phyloP scores from a whole-genome alignment of 2,888 invertebrate species.

The Parnassius apollo region DNA sequence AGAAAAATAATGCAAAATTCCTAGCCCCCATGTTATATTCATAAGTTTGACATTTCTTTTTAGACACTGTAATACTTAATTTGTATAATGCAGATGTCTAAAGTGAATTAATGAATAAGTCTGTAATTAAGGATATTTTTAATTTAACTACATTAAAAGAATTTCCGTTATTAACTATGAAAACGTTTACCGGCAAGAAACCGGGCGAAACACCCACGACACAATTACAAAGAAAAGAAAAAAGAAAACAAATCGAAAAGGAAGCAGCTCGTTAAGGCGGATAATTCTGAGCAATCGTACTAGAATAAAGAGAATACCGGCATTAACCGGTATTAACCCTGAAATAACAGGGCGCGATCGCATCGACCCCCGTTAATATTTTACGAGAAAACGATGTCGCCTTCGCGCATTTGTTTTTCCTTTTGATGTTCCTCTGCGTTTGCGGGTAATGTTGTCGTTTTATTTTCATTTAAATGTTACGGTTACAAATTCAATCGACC shows the following conservation, averaged over 20 bases:
- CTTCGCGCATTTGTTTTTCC: slow-evolving; percentile 71
- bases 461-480: slow-evolving; percentile 53
- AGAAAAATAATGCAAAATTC: too few relatives aligned
- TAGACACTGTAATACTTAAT: not conserved
- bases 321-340: slow-evolving; percentile 69
- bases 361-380: slow-evolving; percentile 66
- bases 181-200: slow-evolving; percentile 16
- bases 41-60: too few relatives aligned
- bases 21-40: too few relatives aligned
- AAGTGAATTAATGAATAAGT: not conserved
- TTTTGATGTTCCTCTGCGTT: slow-evolving; percentile 73
- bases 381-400: slow-evolving; percentile 67
- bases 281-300: slow-evolving; percentile 58
- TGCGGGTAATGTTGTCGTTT: slow-evolving; percentile 58
- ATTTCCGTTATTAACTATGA: slow-evolving; percentile 17
- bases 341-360: slow-evolving; percentile 62
- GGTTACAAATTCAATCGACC: slow-evolving; percentile 36
- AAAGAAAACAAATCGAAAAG: slow-evolving; percentile 29
- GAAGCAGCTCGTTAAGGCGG: slow-evolving; percentile 48
- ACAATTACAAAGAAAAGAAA: slow-evolving; percentile 24
- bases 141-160: slow-evolving; percentile 2
- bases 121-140: not conserved
- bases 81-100: not conserved
- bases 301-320: slow-evolving; percentile 53
- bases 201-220: slow-evolving; percentile 20